A percentile compares a stretch with the other conserved stretches of the same genome.
These are phyloP conservation scores for Osmerus mordax DNA, from an alignment of 2,113 vertebrate genomes.

Conservation along the genomic window DNA sequence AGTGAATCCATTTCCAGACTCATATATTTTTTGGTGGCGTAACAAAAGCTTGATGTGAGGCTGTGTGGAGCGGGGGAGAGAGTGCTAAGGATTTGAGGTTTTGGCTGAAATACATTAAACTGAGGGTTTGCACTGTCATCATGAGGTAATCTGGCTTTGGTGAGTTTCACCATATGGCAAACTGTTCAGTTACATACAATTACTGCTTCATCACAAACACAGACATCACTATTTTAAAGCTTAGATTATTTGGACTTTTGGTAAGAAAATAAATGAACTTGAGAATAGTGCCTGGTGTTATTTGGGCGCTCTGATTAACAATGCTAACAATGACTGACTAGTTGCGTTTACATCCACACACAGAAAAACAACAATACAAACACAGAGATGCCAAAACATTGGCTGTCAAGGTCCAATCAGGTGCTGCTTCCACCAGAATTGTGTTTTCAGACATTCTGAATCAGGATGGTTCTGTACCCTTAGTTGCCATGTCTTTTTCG, in stretches of 20 bases:
- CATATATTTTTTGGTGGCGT: neutral
- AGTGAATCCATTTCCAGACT: neutral
- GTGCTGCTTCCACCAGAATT: neutral
- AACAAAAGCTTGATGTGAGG: neutral
- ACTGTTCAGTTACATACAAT: constrained; percentile 65
- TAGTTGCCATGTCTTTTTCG: neutral
- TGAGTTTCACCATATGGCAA: constrained; percentile 55
- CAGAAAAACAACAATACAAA: constrained; percentile 37
- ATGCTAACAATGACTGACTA: constrained; percentile 25
- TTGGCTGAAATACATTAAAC: constrained; percentile 31
- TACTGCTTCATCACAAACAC: constrained; percentile 61
- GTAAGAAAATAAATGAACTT: constrained; percentile 60
- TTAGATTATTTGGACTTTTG: constrained; percentile 51
- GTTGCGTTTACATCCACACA: constrained; percentile 30
- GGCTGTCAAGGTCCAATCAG: constrained; percentile 7
- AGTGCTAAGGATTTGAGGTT: constrained; percentile 6
- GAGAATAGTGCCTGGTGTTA: constrained; percentile 24
- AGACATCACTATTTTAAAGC: constrained; percentile 66
- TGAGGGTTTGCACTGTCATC: constrained; percentile 45
- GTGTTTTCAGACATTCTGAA: neutral
- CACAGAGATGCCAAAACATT: constrained; percentile 43
- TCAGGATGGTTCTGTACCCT: neutral
- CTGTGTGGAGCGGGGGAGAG: neutral
- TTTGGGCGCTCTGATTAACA: constrained; percentile 23
- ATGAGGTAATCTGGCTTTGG: constrained; percentile 72